Evolutionary conservation across 2,888 invertebrate genomes (phyloP).

Genomic region (Nephrotoma flavescens): DNA sequence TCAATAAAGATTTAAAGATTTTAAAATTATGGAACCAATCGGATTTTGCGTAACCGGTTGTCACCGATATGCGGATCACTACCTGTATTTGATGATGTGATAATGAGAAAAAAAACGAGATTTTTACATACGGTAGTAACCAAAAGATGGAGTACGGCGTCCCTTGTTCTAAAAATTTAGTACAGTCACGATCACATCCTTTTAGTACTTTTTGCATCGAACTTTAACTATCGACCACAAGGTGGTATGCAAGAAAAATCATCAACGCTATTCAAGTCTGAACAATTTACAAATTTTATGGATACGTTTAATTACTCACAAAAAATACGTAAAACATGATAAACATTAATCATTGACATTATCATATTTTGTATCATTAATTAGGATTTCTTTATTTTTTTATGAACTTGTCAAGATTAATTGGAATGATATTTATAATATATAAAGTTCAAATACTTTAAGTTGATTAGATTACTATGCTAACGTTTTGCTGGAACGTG

Average conservation of each 20-base stretch:
- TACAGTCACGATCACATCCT: background rate
- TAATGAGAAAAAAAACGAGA: background rate
- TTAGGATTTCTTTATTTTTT: background rate
- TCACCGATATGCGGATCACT: background rate
- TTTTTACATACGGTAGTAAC: background rate
- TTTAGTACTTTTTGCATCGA: background rate
- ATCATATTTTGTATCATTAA: background rate
- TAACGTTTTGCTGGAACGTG: no score
- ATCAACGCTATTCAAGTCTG: no score
- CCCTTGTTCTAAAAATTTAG: background rate
- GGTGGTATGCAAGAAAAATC: no score
- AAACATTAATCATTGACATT: background rate
- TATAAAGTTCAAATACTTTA: background rate
- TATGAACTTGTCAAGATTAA: background rate
- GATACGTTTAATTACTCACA: background rate
- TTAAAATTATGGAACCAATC: no score
- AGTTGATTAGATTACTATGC: background rate
- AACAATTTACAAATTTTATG: background rate
- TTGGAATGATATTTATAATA: background rate
- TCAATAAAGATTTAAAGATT: no score
- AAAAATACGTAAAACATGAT: background rate
- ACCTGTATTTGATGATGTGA: no score
- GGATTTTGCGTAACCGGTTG: background rate
- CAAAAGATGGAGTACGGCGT: background rate
- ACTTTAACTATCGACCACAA: no score